These are phyloP conservation scores for Melanotaenia parkinsoni DNA, from an alignment of 2,797 vertebrate genomes.

Conservation along the genomic window DNA sequence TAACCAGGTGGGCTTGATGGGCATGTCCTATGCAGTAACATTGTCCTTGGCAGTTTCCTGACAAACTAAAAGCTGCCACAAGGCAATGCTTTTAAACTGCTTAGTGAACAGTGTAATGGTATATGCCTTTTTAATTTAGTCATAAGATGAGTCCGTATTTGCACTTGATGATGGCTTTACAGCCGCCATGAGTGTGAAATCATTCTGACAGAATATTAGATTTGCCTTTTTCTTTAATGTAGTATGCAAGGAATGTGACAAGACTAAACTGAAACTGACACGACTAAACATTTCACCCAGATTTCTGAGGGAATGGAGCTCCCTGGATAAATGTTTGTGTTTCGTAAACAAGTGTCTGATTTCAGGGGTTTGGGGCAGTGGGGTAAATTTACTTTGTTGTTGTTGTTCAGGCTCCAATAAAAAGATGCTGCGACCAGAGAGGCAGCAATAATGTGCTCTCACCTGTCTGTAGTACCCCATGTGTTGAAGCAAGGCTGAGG, in stretches of 20 bases:
- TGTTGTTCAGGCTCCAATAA: slow-evolving; percentile 13
- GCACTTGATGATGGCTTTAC: slow-evolving; percentile 10
- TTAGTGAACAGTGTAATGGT: neutral
- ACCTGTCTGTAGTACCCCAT: slow-evolving; percentile 55
- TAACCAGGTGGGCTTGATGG: neutral
- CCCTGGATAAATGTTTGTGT: neutral
- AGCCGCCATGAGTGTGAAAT: neutral
- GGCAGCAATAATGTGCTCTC: slow-evolving; percentile 19
- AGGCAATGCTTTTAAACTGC: neutral
- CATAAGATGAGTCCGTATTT: neutral
- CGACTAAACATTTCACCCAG: neutral
- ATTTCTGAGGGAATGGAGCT: neutral
- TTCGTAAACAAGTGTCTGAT: neutral
- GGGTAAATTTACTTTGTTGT: slow-evolving; percentile 3
- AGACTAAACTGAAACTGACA: neutral
- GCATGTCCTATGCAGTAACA: neutral
- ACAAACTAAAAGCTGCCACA: neutral
- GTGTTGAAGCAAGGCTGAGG: slow-evolving; percentile 44
- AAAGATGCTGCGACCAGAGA: slow-evolving; percentile 2
- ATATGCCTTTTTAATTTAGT: slow-evolving; percentile 1
- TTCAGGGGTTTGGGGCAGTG: neutral
- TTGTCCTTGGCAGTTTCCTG: neutral
- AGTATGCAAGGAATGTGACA: neutral
- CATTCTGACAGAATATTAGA: neutral
- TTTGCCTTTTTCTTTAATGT: neutral